phyloP scores from a whole-genome alignment of 2,797 vertebrate genomes.

The Hozukius guyotensis region DNA sequence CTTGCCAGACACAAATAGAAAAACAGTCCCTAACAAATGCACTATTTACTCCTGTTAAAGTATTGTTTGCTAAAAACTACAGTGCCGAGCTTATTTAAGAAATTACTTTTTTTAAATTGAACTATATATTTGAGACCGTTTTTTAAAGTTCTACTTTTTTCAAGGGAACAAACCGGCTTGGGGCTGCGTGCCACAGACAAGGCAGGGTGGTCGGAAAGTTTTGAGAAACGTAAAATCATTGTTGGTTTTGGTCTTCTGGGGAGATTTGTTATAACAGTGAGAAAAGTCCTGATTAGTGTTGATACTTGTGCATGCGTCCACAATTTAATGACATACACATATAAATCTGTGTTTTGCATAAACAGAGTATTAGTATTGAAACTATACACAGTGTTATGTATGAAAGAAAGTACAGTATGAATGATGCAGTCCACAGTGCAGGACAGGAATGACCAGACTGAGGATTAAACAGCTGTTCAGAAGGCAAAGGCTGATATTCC shows the following conservation, averaged over 20 bases:
- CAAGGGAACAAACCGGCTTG: neutral
- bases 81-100: neutral
- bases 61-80: neutral
- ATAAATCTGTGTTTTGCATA: neutral
- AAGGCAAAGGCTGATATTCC: neutral
- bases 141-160: neutral
- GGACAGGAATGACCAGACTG: neutral
- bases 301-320: neutral
- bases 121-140: neutral
- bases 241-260: neutral
- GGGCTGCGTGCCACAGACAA: neutral
- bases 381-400: neutral
- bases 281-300: neutral
- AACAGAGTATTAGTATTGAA: neutral
- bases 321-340: neutral
- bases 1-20: too few species aligned
- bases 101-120: neutral
- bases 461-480: neutral
- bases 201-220: neutral
- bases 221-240: neutral
- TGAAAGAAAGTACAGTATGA: neutral
- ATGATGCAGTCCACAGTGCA: neutral
- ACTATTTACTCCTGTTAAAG: neutral
- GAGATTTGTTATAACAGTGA: neutral
- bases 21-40: too few species aligned